phyloP scores from a whole-genome alignment of 1,140 invertebrate genomes.

The Drosophila neocordata region DNA sequence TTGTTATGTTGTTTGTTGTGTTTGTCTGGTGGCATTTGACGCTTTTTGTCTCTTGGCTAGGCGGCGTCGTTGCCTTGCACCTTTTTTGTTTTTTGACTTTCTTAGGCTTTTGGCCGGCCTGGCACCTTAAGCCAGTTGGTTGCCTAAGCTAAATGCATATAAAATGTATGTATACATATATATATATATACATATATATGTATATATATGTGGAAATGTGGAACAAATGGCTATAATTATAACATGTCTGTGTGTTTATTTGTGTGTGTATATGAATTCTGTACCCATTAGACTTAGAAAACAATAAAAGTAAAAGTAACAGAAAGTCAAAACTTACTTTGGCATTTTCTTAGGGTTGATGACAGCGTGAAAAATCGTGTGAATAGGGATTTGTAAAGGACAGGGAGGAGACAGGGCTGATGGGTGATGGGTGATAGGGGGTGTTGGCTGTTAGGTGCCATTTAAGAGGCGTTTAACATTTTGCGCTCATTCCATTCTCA shows the following conservation, averaged over 20 bases:
- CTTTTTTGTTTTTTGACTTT: too few relatives aligned
- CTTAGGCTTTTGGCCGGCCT: conserved; percentile 10
- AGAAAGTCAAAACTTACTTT: conserved; percentile 34
- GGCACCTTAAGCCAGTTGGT: conserved; percentile 37
- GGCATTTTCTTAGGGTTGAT: conserved; percentile 23
- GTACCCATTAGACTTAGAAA: conserved; percentile 15
- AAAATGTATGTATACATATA: neutral
- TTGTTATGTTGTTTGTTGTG: conserved; percentile 23
- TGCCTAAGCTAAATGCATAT: conserved; percentile 39
- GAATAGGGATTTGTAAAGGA: neutral
- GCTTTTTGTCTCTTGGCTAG: conserved; percentile 16
- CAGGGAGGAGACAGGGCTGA: too few relatives aligned
- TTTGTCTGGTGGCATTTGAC: conserved; percentile 41
- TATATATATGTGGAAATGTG: conserved; percentile 44
- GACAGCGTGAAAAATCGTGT: conserved; percentile 8
- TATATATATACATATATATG: neutral
- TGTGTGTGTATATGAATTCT: conserved; percentile 9
- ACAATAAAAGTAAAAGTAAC: conserved; percentile 48
- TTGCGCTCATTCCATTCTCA: conserved; percentile 51
- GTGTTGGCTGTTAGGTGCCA: conserved; percentile 31
- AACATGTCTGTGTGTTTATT: conserved; percentile 5
- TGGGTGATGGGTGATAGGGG: too few relatives aligned
- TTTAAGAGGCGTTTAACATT: conserved; percentile 57
- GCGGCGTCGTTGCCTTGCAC: neutral
- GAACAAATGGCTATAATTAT: conserved; percentile 57